Evolutionary conservation across 2,888 invertebrate species (phyloP).

Genomic region (Dynastes hyllus): DNA sequence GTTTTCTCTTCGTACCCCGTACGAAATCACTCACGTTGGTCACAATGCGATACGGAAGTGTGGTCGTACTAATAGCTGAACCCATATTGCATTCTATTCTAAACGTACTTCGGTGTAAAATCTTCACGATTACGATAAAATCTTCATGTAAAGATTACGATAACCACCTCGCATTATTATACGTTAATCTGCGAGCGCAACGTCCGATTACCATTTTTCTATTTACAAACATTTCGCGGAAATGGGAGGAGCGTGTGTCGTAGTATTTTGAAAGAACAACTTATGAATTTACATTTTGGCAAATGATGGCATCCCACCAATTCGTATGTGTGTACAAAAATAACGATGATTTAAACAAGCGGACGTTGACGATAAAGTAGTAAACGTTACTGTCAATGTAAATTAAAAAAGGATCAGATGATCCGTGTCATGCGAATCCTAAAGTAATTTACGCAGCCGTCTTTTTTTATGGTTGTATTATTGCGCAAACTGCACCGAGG

Average conservation of each 20-base stretch:
- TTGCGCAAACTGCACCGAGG: too few species aligned
- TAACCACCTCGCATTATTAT: neutral
- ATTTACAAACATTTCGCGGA: conserved; percentile 16
- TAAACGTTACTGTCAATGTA: neutral
- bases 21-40: conserved; percentile 71
- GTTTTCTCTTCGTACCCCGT: conserved; percentile 74
- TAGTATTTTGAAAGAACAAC: neutral
- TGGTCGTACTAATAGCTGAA: conserved; percentile 66
- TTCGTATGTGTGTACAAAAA: neutral
- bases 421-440: too few species aligned
- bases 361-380: conserved; percentile 13
- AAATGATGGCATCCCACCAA: neutral
- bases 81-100: conserved; percentile 68
- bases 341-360: conserved; percentile 8
- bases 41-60: conserved; percentile 67
- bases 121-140: conserved; percentile 1
- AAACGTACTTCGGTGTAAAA: neutral
- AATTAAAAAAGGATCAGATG: neutral
- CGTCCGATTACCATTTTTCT: neutral
- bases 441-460: too few species aligned
- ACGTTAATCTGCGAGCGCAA: neutral
- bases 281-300: conserved; percentile 4
- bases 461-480: too few species aligned
- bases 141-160: neutral
- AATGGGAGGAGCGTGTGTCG: neutral